phyloP scores from a whole-genome alignment of 2,888 invertebrate species.

The Carpatolechia fugitivella region DNA sequence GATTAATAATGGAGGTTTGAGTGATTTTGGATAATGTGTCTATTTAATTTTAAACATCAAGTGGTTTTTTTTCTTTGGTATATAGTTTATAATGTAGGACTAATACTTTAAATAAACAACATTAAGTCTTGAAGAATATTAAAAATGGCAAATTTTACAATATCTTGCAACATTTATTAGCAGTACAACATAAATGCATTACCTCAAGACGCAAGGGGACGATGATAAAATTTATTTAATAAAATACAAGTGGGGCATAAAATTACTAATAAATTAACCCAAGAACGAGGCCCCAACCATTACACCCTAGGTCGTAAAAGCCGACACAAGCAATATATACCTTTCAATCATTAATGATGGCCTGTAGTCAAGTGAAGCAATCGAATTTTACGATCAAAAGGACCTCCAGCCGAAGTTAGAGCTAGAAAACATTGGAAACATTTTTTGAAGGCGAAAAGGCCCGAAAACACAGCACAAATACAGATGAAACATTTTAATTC shows the following conservation, averaged over 20 bases:
- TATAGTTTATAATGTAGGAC: no score
- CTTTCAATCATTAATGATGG: conserved; percentile 41
- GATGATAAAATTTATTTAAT: background rate
- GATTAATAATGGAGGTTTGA: conserved; percentile 17
- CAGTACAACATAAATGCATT: background rate
- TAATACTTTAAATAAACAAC: no score
- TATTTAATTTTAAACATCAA: no score
- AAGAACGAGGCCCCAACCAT: conserved; percentile 15
- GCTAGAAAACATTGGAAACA: background rate
- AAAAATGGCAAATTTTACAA: background rate
- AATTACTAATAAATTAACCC: conserved; percentile 9
- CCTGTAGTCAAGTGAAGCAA: conserved; percentile 51
- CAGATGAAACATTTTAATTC: conserved; percentile 55
- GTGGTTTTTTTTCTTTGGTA: no score
- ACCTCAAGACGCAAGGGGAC: background rate
- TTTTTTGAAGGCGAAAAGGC: conserved; percentile 32
- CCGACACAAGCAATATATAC: conserved; percentile 23
- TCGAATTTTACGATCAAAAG: conserved; percentile 54
- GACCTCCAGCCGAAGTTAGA: conserved; percentile 29
- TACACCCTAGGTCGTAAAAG: conserved; percentile 35
- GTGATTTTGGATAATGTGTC: no score
- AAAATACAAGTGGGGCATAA: background rate
- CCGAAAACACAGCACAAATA: conserved; percentile 32
- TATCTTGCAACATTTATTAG: no score
- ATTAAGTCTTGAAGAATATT: no score